Percentiles rank a stretch among this genome's conserved stretches.
phyloP scores from a whole-genome alignment of 2,113 vertebrate species.

The Mirounga angustirostris region DNA sequence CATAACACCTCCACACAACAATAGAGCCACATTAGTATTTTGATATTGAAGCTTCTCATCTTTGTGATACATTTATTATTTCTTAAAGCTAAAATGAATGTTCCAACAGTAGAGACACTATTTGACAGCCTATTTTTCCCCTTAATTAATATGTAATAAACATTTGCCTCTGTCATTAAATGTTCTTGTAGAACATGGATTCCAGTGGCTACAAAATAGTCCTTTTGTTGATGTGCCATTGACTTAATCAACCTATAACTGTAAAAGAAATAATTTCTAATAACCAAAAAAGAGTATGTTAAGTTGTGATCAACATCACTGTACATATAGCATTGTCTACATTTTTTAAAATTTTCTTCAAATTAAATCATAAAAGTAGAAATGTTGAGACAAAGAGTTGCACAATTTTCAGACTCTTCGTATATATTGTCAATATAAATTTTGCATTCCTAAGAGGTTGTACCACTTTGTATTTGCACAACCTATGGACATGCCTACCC shows the following conservation, averaged over 20 bases:
- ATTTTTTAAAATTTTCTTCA: neutral
- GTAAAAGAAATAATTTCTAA: neutral
- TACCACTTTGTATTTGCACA: neutral
- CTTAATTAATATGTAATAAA: neutral
- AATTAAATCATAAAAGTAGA: neutral
- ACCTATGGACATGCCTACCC: neutral
- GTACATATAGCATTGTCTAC: neutral
- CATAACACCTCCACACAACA: neutral
- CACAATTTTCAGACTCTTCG: neutral
- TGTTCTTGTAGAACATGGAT: neutral
- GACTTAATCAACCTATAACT: neutral
- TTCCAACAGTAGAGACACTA: neutral
- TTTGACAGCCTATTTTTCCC: neutral
- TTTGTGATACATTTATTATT: neutral
- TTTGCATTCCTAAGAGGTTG: neutral
- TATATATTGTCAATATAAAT: neutral
- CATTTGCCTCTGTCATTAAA: neutral
- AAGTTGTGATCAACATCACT: too few relatives aligned
- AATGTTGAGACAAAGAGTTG: neutral
- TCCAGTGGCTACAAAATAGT: neutral
- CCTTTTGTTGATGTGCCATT: neutral
- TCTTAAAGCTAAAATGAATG: constrained; percentile 7
- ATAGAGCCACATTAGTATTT: neutral
- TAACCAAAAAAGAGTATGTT: neutral
- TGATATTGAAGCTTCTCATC: neutral